Evolutionary conservation across 2,888 invertebrate species (phyloP).

Genomic region (Neocrepidodera transversa): DNA sequence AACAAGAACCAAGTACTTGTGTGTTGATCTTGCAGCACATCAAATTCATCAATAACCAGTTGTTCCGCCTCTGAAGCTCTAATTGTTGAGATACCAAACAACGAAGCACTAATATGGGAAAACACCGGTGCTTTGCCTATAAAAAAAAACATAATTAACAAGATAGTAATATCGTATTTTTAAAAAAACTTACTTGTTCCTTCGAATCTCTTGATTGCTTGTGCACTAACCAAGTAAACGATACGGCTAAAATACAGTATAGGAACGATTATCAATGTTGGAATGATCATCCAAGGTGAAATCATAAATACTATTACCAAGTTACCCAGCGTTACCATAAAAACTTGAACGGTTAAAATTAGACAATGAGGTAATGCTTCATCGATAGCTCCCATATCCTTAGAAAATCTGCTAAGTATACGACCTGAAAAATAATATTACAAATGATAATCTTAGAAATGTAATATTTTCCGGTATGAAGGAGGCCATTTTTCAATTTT

Average conservation of each 20-base stretch:
- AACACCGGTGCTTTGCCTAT: slow-evolving; percentile 79
- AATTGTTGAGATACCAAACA: slow-evolving; percentile 87
- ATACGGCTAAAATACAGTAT: slow-evolving; percentile 70
- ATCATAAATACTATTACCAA: slow-evolving; percentile 75
- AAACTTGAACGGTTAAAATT: slow-evolving; percentile 70
- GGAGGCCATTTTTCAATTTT: too few species aligned
- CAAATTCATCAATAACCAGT: slow-evolving; percentile 78
- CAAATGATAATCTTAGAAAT: too few species aligned
- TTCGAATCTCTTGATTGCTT: slow-evolving; percentile 73
- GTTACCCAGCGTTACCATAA: slow-evolving; percentile 75
- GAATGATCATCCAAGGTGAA: slow-evolving; percentile 72
- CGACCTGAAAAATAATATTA: slow-evolving; percentile 62
- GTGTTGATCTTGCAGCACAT: slow-evolving; percentile 73
- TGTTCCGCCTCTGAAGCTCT: slow-evolving; percentile 78
- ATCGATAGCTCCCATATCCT: slow-evolving; percentile 84
- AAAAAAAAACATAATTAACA: too few species aligned
- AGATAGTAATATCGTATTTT: background rate
- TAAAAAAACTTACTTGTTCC: slow-evolving; percentile 58
- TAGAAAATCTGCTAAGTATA: slow-evolving; percentile 84
- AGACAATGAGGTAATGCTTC: slow-evolving; percentile 70
- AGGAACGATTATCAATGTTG: slow-evolving; percentile 68
- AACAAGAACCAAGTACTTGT: slow-evolving; percentile 70
- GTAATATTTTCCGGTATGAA: too few species aligned
- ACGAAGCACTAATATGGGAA: slow-evolving; percentile 84
- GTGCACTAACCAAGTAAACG: slow-evolving; percentile 74